A percentile compares a stretch with the other conserved stretches of the same genome.
Conservation (phyloP, 2,888 invertebrate species). For the Amblyjoppa fuscipennis region DNA sequence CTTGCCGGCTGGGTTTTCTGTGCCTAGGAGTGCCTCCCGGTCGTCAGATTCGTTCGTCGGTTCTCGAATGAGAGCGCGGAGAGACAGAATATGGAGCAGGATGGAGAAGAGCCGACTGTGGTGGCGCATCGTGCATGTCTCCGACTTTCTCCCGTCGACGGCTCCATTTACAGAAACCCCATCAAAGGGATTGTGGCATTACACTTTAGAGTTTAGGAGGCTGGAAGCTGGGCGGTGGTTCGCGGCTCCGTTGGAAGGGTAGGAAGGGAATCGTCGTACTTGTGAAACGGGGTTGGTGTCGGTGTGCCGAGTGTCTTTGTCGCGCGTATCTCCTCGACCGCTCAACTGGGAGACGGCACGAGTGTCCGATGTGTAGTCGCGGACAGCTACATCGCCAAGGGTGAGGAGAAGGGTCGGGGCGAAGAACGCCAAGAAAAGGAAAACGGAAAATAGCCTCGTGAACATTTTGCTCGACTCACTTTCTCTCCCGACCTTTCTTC, state of each 20-base stretch:
- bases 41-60: constrained; percentile 33
- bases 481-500: background rate
- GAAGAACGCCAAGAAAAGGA: constrained; percentile 28
- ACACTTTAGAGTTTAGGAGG: constrained; percentile 80
- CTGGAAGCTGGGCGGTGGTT: constrained; percentile 59
- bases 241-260: constrained; percentile 27
- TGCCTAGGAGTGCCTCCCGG: constrained; percentile 50
- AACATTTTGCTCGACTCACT: constrained; percentile 69
- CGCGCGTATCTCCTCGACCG: constrained; percentile 25
- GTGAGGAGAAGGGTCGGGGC: constrained; percentile 45
- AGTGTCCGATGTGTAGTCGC: constrained; percentile 39
- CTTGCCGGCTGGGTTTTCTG: constrained; percentile 51
- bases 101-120: constrained; percentile 34
- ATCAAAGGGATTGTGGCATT: constrained; percentile 84
- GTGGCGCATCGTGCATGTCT: constrained; percentile 35
- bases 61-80: constrained; percentile 7
- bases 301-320: constrained; percentile 28
- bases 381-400: constrained; percentile 33
- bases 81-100: background rate
- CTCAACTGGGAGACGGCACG: constrained; percentile 34
- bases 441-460: constrained; percentile 61
- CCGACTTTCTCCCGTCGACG: constrained; percentile 43
- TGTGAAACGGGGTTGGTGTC: constrained; percentile 39
- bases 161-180: constrained; percentile 85
- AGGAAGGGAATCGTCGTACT: constrained; percentile 16